These are phyloP conservation scores for Matsumurasca onukii DNA, from an alignment of 1,140 invertebrate species.

Conservation along the genomic window DNA sequence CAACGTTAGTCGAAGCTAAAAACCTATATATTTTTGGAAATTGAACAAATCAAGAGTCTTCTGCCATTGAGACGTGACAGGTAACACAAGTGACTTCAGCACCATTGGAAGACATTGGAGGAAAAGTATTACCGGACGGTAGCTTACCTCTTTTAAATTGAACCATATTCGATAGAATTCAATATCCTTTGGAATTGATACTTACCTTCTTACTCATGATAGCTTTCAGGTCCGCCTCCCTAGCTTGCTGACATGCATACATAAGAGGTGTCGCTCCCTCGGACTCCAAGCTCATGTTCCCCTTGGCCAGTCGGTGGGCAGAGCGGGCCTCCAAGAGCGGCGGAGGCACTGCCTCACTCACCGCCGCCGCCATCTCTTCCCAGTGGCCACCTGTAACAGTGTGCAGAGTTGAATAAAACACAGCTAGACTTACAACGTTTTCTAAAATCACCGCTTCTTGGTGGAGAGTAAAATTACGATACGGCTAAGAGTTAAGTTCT, in stretches of 20 bases:
- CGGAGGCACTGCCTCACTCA: conserved; percentile 15
- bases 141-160: too few relatives aligned
- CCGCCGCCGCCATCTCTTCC: conserved; percentile 24
- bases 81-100: too few relatives aligned
- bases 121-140: too few relatives aligned
- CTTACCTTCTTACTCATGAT: conserved; percentile 39
- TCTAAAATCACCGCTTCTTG: too few relatives aligned
- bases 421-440: neutral
- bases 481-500: too few relatives aligned
- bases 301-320: neutral
- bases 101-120: too few relatives aligned
- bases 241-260: conserved; percentile 82
- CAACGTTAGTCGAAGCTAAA: too few relatives aligned
- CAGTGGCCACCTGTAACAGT: conserved; percentile 7
- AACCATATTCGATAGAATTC: too few relatives aligned
- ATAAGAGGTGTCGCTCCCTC: conserved; percentile 73
- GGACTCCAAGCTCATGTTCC: conserved; percentile 12
- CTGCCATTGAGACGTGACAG: too few relatives aligned
- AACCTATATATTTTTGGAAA: too few relatives aligned
- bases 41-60: too few relatives aligned
- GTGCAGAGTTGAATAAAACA: neutral
- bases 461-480: too few relatives aligned
- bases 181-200: neutral
- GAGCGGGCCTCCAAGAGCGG: conserved; percentile 14
- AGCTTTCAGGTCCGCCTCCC: conserved; percentile 52